Base-by-base conservation (phyloP, 2,113 vertebrate species). In the Lagopus leucura region DNA sequence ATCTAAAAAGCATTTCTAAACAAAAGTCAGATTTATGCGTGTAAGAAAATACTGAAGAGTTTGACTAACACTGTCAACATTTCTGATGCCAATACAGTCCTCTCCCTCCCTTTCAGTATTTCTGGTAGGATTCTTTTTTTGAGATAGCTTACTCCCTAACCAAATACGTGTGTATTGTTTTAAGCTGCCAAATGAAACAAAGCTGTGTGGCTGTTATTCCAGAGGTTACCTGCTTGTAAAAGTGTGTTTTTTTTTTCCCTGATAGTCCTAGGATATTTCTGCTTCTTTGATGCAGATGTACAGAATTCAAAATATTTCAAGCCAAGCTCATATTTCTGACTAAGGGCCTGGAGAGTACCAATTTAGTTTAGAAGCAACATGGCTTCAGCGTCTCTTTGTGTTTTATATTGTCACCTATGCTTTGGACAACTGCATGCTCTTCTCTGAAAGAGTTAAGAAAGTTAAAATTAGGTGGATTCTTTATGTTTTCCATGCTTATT, bases 1-100 rank as follows among this genome's bases (percentile, higher is more conserved):
- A 93, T 93, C 90, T 94, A 89, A 95, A 86, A 89, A 65, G 54
- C 94, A 92, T 96, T 97, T 97, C 95, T 96, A 97, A 98, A 97
- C 92, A 97, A 92, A 80, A 97, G 82, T 91, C 86, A 96, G 96
- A 97, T 85, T 94, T 82, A 80, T 82, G 77, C 96, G 87, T 92
- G 61, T 72, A 82, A 85, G 54, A 87, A 84, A 94, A 95, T 95
- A 96, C 21, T 92, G 94, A 97, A 86, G 94, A 92, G 82, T 96
- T 95, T 97, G 92, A 97, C 95, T 95, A 97, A 96, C 74, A 93
- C 77, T 95, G 91, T 95, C 93, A 96, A 77, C 73, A 69, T 86
- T 42, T 82, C 85, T 82, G 22, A 77, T 95, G 89, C 70, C 80
- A 63, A 64, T 83, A 93, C 6, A 7, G 71, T 79, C 91, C 91